Base-by-base conservation (phyloP, 2,888 invertebrate species). In the Chromoteleia sp. region DNA sequence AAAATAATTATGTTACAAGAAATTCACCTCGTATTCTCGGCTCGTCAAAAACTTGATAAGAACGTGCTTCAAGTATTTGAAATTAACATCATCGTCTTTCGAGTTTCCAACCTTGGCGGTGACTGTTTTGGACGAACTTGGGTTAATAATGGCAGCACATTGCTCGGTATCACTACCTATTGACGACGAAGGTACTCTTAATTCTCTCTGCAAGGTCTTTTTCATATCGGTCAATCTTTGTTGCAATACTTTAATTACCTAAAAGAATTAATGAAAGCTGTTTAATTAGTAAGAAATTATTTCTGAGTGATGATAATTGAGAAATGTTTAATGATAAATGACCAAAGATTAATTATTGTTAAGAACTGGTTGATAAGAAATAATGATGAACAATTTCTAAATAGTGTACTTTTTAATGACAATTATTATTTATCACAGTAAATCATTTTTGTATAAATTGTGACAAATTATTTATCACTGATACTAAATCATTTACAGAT, bases 21-120 rank as follows among this genome's bases (percentile, higher is more conserved):
- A 50, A 7, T 4, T 56, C 56, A 94, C 94, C 93, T 94, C 94
- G 84, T 93, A 92, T 92, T 98, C 98, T 82, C 97, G 94, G 89
- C 97, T 96, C 0, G 98, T 98, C 87, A 98, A 94, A 92, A 98
- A 98, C 90, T 98, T 97, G 1, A 98, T 95, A 81, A 98, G 95
- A 83, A 98, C 98, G 92, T 98, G 98, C 89, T 98, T 98, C 74
- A 98, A 93, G 91, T 98, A 98, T 90, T 95, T 94, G 89, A 96
- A 96, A 92, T 96, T 97, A 54, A 96, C 94, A 87, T 96, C 96
- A 78, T 95, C 94, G 86, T 93, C 93, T 82, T 88, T 89, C 8
- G 86, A 80, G 61, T 90, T 92, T 45, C 86, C 89, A 56, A 89
- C 88, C 48, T 91, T 92, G 83, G 92, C 90, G 87, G 91, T 89